These are phyloP conservation scores for Pantelozetes paolii DNA, from an alignment of 2,888 invertebrate genomes.

Conservation along the genomic window DNA sequence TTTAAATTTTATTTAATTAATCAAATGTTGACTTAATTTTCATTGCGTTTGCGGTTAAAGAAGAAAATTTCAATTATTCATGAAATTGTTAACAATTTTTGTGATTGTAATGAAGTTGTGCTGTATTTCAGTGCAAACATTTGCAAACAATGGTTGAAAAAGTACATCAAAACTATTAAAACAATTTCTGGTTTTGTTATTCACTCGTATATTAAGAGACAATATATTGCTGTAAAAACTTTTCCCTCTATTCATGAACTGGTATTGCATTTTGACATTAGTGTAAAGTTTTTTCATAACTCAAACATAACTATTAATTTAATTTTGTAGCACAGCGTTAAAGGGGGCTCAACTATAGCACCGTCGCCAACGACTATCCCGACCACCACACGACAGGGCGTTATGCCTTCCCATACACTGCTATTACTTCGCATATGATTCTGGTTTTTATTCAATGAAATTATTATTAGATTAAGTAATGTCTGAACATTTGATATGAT, in stretches of 20 bases:
- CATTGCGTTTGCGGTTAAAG: too few species aligned
- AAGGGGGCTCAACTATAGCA: background rate
- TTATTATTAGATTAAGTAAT: conserved; percentile 3
- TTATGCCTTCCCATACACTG: background rate
- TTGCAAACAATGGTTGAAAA: background rate
- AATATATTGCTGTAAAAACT: background rate
- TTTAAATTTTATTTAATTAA: too few species aligned
- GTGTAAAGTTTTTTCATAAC: background rate
- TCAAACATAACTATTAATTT: background rate
- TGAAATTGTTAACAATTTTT: background rate
- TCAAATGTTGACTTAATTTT: too few species aligned
- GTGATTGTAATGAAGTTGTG: background rate
- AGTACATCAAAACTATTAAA: background rate
- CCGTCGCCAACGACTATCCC: background rate
- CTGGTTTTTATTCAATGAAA: background rate
- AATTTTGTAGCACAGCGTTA: background rate
- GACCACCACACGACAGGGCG: background rate
- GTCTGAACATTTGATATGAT: conserved; percentile 1
- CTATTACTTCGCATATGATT: background rate
- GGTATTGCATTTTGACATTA: background rate
- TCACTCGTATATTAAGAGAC: too few species aligned
- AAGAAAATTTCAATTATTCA: too few species aligned
- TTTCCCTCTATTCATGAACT: background rate
- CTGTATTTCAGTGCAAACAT: background rate
- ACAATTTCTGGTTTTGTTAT: background rate